Base-by-base conservation (phyloP, 2,113 vertebrate genomes). In the Ailuropoda melanoleuca region DNA sequence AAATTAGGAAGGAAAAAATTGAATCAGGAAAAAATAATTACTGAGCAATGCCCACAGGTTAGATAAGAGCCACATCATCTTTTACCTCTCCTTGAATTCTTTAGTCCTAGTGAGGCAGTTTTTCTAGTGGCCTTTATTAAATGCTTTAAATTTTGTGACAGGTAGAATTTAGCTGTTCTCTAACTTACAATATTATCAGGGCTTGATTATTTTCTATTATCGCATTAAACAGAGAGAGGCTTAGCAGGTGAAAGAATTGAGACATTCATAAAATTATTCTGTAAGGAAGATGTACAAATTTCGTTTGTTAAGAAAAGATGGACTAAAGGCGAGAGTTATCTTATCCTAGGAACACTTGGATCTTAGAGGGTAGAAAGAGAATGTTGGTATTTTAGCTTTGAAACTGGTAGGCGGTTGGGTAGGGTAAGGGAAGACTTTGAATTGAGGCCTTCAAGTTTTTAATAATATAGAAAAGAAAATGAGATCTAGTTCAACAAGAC, bases 401-500 rank as follows among this genome's bases (percentile, higher is more conserved):
- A 96, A 91, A 77, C 56, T 82, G 77, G 26, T 78, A 15, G 24
- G 34, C 12, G 4, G 2, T 53, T 46, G 29, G 34, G 19, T 94
- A 74, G 29, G n/a, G 0, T 84, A 82, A 87, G 11, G 43, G 78
- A 81, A 37, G 19, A 66, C 85, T 95, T 90, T 88, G 72, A 93
- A 66, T 77, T 37, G 75, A 95, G 62, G 8, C 53, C 87, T 97
- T 95, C 68, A 93, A 13, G 58, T 93, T 95, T 92, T 62, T 88
- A 74, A 82, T 82, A 50, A 77, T 26, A 37, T 11, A 58, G 72
- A 60, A 72, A 97, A 56, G 56, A 58, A 90, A 93, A 77, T 37
- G 53, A 68, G 46, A 78, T 53, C 34, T 90, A 85, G 77, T 74
- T n/a, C 56, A 95, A 12, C 72, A 84, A 96, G 88, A 95, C 43